These are phyloP conservation scores for Hemitrygon akajei DNA, from an alignment of 2,797 vertebrate species.

Conservation along the genomic window DNA sequence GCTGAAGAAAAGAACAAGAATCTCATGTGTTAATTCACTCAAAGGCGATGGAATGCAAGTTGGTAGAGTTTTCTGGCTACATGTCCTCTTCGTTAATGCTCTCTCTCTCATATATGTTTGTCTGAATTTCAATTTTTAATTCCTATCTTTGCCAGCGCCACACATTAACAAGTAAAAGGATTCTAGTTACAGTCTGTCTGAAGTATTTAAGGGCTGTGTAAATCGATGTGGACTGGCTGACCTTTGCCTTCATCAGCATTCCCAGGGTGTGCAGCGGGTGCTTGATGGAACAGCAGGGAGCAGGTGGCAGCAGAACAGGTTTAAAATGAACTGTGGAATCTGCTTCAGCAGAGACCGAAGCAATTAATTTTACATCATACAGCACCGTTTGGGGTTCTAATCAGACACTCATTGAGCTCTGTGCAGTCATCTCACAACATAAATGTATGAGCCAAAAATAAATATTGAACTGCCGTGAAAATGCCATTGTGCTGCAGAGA, in stretches of 20 bases:
- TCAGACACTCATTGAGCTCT: conserved; percentile 5
- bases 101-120: not conserved
- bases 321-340: conserved; percentile 39
- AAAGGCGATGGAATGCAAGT: not conserved
- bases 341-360: conserved; percentile 32
- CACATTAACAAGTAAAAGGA: conserved; percentile 2
- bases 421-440: not conserved
- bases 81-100: not conserved
- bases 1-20: conserved; percentile 45
- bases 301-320: conserved; percentile 31
- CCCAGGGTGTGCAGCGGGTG: not conserved
- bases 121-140: conserved; percentile 26
- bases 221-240: conserved; percentile 29
- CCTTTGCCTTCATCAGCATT: conserved; percentile 31
- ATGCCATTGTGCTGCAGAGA: not conserved
- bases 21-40: not conserved
- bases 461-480: not conserved
- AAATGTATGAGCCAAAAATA: not conserved
- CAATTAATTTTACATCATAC: conserved; percentile 30
- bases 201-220: conserved; percentile 30
- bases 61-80: not conserved
- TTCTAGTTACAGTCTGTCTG: conserved; percentile 25
- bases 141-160: not conserved
- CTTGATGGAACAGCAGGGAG: conserved; percentile 35
- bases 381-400: conserved; percentile 9